Percentiles rank a stretch among this genome's conserved stretches.
Conservation (phyloP, 1,140 invertebrate genomes). For the Cecropterus lyciades region DNA sequence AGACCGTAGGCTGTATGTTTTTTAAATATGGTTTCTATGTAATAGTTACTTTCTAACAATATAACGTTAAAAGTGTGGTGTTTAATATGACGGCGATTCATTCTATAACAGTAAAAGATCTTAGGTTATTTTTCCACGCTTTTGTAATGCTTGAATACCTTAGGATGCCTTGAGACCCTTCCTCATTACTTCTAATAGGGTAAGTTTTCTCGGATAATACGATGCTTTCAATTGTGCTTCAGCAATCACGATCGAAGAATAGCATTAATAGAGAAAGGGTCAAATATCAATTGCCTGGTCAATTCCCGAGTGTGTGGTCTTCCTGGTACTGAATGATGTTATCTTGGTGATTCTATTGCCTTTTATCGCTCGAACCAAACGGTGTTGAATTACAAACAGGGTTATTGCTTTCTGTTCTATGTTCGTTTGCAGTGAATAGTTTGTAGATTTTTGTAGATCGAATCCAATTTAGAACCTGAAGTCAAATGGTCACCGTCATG, state of each 20-base stretch:
- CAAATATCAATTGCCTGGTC: conserved; percentile 25
- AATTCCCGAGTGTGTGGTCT: conserved; percentile 21
- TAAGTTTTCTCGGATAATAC: not conserved
- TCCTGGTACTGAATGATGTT: conserved; percentile 29
- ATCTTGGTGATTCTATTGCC: conserved; percentile 21
- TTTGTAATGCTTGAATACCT: too few species aligned
- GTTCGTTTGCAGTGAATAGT: not conserved
- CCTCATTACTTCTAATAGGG: not conserved
- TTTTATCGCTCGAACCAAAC: conserved; percentile 10
- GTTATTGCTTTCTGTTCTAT: conserved; percentile 1
- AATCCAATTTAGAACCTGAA: too few species aligned
- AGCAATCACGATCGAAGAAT: conserved; percentile 13
- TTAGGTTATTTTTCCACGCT: too few species aligned
- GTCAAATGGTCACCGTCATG: too few species aligned
- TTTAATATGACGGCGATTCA: too few species aligned
- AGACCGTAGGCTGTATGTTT: too few species aligned
- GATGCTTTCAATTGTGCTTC: not conserved
- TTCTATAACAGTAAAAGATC: too few species aligned
- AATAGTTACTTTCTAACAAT: too few species aligned
- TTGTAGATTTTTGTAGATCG: too few species aligned
- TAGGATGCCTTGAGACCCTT: too few species aligned
- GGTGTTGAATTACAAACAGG: conserved; percentile 27
- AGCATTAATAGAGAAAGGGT: conserved; percentile 13
- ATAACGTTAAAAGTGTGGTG: too few species aligned
- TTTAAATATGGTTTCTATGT: too few species aligned